These are phyloP conservation scores for Craniophora ligustri DNA, from an alignment of 2,888 invertebrate species.

Conservation along the genomic window DNA sequence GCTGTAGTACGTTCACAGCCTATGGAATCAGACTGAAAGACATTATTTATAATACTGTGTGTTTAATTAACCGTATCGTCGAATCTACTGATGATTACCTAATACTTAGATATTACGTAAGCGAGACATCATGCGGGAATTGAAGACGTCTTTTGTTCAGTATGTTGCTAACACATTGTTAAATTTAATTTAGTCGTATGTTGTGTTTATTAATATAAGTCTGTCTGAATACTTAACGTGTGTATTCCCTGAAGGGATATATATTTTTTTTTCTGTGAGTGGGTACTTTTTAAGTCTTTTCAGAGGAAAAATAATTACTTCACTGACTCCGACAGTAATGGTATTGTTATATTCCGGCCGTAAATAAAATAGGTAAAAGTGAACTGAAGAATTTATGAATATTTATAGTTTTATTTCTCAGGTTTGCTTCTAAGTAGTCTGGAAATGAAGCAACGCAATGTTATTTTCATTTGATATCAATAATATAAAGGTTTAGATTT, in stretches of 20 bases:
- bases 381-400: no score
- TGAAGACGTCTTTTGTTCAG: neutral
- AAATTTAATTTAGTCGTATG: neutral
- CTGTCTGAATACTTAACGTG: neutral
- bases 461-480: conserved; percentile 26
- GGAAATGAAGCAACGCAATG: neutral
- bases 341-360: neutral
- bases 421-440: neutral
- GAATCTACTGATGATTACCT: conserved; percentile 6
- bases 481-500: no score
- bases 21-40: conserved; percentile 7
- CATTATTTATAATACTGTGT: conserved; percentile 27
- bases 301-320: neutral
- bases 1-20: neutral
- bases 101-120: conserved; percentile 3
- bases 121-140: neutral
- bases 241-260: no score
- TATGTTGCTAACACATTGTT: neutral
- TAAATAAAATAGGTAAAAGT: no score
- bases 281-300: neutral
- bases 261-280: no score
- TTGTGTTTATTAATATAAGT: neutral
- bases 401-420: no score
- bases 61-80: conserved; percentile 44
- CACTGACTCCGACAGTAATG: neutral